These are phyloP conservation scores for Liodrosophila aerea DNA, from an alignment of 2,888 invertebrate species.

Conservation along the genomic window DNA sequence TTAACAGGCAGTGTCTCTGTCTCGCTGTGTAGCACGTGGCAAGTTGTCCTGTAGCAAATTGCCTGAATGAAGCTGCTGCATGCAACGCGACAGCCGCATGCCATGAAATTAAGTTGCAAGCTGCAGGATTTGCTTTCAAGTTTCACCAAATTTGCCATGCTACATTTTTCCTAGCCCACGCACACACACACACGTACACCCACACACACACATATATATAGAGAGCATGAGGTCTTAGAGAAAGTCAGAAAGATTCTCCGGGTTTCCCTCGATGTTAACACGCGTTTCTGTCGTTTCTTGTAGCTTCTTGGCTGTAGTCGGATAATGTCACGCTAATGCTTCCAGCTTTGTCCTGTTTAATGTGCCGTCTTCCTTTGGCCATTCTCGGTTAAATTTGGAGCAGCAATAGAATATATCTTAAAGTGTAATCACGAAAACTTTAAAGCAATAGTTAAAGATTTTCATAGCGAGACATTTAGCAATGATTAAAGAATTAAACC, in stretches of 20 bases:
- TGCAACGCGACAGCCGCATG: constrained; percentile 61
- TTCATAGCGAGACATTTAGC: no score
- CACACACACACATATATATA: constrained; percentile 7
- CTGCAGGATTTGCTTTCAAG: constrained; percentile 73
- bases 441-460: no score
- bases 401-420: constrained; percentile 4
- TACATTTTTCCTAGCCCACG: constrained; percentile 25
- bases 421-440: background rate
- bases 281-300: constrained; percentile 64
- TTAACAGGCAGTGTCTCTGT: no score
- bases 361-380: constrained; percentile 50
- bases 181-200: constrained; percentile 13
- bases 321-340: constrained; percentile 74
- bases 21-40: constrained; percentile 51
- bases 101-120: constrained; percentile 76
- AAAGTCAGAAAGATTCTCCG: constrained; percentile 46
- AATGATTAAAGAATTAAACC: constrained; percentile 33
- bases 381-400: constrained; percentile 17
- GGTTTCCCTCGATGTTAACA: constrained; percentile 55
- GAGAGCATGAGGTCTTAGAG: constrained; percentile 12
- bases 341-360: constrained; percentile 69
- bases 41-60: constrained; percentile 68
- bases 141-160: constrained; percentile 62
- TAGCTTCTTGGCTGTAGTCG: constrained; percentile 57
- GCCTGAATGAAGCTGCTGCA: constrained; percentile 70